Base-by-base conservation (phyloP, 37 sponge, comb jelly and placozoan species). In the Chondrosia reniformis region DNA sequence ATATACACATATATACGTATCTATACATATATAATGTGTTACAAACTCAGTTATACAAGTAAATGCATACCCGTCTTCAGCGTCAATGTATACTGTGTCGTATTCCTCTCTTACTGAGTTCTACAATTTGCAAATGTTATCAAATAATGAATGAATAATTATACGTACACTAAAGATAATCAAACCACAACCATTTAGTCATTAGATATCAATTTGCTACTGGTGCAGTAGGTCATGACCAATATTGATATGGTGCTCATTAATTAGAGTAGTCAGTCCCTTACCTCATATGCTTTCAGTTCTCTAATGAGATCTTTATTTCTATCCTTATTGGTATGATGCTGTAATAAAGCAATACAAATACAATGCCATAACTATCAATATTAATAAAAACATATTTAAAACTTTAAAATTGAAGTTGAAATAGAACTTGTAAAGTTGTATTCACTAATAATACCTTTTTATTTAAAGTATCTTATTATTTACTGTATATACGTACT, bases 261-360 rank as follows among this genome's bases (percentile, higher is more conserved):
- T n/a, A n/a, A n/a, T n/a, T n/a, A n/a, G n/a, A n/a, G n/a, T n/a
- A n/a, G n/a, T n/a, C 52, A 49, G n/a, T 15, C 33, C 25, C 49
- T 13, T 41, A 91, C 92, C 75, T 91, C 92, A 74, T 91, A 91
- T 21, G 79, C 75, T 24, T 59, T 77, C 58, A 91, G 82, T 71
- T 91, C 88, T 40, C 75, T 91, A 2, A 84, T 42, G 0, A 91
- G 81, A 33, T 86, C 81, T 15, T 63, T 82, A 34, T 91, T 91
- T 22, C 43, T 81, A 36, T 65, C 84, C 56, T 63, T 87, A 25
- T 38, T 74, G 28, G 76, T 80, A 46, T 91, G 92, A 55, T 46
- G 84, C 92, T 91, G 46, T 24, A 58, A 34, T 3, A 44, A 61
- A 63, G 2, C 27, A 24, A 27, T 54, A 5, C 38, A 43, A 24